Evolutionary conservation across 1,140 invertebrate species (phyloP).

Genomic region (Bombus turneri): DNA sequence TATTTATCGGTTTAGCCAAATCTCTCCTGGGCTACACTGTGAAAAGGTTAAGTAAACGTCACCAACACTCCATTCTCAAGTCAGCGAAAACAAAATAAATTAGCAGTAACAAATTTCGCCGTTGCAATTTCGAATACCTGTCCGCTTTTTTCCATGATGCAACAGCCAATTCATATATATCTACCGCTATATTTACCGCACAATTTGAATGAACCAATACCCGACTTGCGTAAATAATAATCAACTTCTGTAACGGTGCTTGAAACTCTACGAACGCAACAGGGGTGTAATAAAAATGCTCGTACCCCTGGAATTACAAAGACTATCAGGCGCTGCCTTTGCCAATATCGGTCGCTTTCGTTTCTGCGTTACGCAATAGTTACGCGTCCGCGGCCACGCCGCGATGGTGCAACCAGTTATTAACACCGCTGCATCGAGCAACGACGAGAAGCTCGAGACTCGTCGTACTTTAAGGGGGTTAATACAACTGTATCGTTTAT

Average conservation of each 20-base stretch:
- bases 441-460: slow-evolving; percentile 18
- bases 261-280: neutral
- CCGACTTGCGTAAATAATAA: neutral
- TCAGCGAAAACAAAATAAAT: neutral
- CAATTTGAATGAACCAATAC: neutral
- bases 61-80: too few species aligned
- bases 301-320: slow-evolving; percentile 16
- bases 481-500: slow-evolving; percentile 73
- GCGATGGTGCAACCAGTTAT: slow-evolving; percentile 59
- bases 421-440: slow-evolving; percentile 54
- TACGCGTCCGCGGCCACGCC: slow-evolving; percentile 36
- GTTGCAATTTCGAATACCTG: too few species aligned
- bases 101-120: neutral
- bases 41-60: too few species aligned
- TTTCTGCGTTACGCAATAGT: slow-evolving; percentile 59
- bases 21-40: too few species aligned
- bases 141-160: neutral
- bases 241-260: neutral
- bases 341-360: slow-evolving; percentile 17
- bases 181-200: too few species aligned
- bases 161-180: neutral
- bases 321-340: neutral
- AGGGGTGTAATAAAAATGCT: neutral
- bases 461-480: slow-evolving; percentile 57
- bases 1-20: too few species aligned